These are phyloP conservation scores for Eulacestoma nigropectus DNA, from an alignment of 2,113 vertebrate species.

Conservation along the genomic window DNA sequence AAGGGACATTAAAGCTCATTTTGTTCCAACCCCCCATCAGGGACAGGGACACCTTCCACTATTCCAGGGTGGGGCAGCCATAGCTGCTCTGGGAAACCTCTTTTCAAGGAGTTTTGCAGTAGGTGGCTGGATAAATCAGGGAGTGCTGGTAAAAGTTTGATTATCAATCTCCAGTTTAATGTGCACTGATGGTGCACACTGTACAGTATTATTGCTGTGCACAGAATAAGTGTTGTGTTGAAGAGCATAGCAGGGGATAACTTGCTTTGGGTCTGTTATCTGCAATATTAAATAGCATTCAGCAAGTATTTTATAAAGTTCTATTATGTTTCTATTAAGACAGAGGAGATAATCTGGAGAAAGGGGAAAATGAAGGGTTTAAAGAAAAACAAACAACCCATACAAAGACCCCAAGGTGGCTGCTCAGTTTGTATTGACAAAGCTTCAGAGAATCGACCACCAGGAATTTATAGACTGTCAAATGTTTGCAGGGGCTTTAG, in stretches of 20 bases:
- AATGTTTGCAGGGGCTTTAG: not conserved
- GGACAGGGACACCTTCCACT: not conserved
- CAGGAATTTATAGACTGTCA: not conserved
- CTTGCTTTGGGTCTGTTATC: not conserved
- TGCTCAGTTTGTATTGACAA: not conserved
- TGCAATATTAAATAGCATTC: not conserved
- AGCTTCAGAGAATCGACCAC: not conserved
- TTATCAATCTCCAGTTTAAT: not conserved
- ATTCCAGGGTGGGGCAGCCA: not conserved
- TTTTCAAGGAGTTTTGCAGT: not conserved
- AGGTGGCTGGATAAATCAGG: too few species aligned
- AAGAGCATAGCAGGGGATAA: not conserved
- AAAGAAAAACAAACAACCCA: not conserved
- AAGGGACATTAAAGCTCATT: not conserved
- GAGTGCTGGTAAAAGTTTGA: too few species aligned
- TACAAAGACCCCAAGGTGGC: not conserved
- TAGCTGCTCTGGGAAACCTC: not conserved
- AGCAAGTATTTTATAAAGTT: not conserved
- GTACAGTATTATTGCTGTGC: not conserved
- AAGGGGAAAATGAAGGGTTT: not conserved
- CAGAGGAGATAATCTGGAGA: not conserved
- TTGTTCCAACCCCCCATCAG: not conserved
- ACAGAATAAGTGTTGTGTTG: not conserved
- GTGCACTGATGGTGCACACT: rapidly evolving
- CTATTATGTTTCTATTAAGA: not conserved